A percentile compares a stretch with the other conserved stretches of the same genome.
Conservation (phyloP, 2,113 vertebrate genomes). For the Nothoprocta perdicaria region DNA sequence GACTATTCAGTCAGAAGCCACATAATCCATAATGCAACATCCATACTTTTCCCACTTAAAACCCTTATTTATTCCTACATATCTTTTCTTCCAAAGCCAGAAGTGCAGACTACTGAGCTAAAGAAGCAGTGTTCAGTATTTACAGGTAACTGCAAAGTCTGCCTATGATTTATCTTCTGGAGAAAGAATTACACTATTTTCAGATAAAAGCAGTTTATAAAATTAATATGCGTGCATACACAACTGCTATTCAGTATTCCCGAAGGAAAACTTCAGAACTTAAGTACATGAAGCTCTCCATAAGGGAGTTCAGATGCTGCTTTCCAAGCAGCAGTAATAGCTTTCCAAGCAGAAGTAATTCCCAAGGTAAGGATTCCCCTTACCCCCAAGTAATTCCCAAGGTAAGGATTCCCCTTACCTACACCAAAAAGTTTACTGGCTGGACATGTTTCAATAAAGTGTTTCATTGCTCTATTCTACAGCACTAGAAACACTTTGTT, state of each 20-base stretch:
- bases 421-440: background rate
- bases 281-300: background rate
- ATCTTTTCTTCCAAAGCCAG: background rate
- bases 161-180: background rate
- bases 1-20: background rate
- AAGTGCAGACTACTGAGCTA: background rate
- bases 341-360: too few relatives aligned
- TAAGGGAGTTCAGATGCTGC: background rate
- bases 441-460: background rate
- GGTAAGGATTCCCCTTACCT: background rate
- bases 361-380: too few relatives aligned
- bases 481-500: background rate
- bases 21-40: background rate
- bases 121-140: background rate
- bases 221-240: background rate
- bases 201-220: background rate
- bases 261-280: constrained; percentile 27
- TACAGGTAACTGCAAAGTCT: background rate
- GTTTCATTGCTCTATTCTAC: background rate
- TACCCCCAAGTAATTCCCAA: background rate
- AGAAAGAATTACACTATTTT: background rate
- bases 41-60: accelerated
- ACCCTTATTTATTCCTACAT: background rate
- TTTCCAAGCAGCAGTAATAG: too few relatives aligned
- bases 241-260: background rate